These are phyloP conservation scores for Uria lomvia DNA, from an alignment of 2,113 vertebrate species.

Conservation along the genomic window DNA sequence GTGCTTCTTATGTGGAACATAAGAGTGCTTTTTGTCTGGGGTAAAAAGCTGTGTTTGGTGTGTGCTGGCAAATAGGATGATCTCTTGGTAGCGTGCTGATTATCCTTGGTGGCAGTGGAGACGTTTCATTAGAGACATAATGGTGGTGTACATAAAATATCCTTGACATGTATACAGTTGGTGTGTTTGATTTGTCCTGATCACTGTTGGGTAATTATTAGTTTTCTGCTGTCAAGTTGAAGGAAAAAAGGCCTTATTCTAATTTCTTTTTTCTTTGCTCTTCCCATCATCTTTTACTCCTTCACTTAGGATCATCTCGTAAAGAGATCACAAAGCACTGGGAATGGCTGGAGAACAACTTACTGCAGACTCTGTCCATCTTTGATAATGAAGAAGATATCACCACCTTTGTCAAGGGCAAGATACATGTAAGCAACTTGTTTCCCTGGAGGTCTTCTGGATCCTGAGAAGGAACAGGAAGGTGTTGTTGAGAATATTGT, in stretches of 20 bases:
- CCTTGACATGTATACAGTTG: background rate
- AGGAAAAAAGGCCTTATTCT: background rate
- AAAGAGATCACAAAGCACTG: slow-evolving; percentile 96
- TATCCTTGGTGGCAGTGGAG: background rate
- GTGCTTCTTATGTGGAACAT: background rate
- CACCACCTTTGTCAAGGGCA: slow-evolving; percentile 97
- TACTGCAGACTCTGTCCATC: slow-evolving; percentile 94
- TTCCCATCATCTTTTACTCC: background rate
- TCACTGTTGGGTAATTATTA: background rate
- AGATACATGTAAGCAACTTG: slow-evolving; percentile 83
- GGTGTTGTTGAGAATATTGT: background rate
- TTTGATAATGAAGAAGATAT: slow-evolving; percentile 96
- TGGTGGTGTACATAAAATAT: background rate
- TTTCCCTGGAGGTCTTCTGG: background rate
- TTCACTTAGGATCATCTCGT: slow-evolving; percentile 84
- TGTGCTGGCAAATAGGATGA: background rate
- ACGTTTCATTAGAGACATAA: background rate
- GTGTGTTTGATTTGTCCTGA: background rate
- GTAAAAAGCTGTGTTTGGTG: background rate
- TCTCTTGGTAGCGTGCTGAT: background rate
- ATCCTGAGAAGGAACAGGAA: background rate
- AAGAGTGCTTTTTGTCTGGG: background rate
- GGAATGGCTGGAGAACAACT: slow-evolving; percentile 96
- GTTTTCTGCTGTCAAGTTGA: background rate
- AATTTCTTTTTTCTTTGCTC: background rate